phyloP scores from a whole-genome alignment of 2,888 invertebrate species.

The Chouioia cunea region DNA sequence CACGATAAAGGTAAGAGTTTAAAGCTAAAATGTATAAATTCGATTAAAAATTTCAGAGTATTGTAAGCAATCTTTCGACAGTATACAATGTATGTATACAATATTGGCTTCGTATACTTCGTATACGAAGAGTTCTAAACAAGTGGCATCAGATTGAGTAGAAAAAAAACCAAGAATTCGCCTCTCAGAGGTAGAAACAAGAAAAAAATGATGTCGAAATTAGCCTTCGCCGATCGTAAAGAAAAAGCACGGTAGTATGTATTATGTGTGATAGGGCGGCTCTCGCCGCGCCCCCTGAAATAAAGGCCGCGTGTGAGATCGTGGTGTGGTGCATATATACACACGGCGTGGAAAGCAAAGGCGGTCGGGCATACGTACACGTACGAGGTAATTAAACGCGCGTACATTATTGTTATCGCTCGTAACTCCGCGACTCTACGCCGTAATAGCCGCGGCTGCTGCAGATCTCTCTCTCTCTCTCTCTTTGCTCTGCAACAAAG shows the following conservation, averaged over 20 bases:
- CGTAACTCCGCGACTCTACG: constrained; percentile 43
- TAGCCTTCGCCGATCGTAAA: constrained; percentile 41
- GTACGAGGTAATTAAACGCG: constrained; percentile 51
- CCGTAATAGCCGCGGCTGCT: constrained; percentile 35
- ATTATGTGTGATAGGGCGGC: constrained; percentile 8
- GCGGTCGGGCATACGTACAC: constrained; percentile 49
- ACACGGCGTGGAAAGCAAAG: constrained; percentile 38
- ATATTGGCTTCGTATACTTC: no score
- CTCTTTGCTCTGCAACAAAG: constrained; percentile 29
- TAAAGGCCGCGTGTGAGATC: background rate
- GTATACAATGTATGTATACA: no score
- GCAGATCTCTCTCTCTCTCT: no score
- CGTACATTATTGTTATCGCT: constrained; percentile 52
- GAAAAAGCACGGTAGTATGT: constrained; percentile 42
- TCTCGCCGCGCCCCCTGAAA: background rate
- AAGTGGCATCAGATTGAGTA: constrained; percentile 41
- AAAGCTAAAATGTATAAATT: no score
- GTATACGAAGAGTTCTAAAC: no score
- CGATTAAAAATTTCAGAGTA: no score
- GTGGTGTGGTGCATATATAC: constrained; percentile 48
- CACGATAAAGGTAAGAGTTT: no score
- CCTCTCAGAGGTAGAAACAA: constrained; percentile 25
- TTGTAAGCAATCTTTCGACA: no score
- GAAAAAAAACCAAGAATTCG: constrained; percentile 43
- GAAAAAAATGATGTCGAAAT: constrained; percentile 41